Evolutionary conservation across 2,113 vertebrate genomes (phyloP).

Genomic region (Abramis brama): DNA sequence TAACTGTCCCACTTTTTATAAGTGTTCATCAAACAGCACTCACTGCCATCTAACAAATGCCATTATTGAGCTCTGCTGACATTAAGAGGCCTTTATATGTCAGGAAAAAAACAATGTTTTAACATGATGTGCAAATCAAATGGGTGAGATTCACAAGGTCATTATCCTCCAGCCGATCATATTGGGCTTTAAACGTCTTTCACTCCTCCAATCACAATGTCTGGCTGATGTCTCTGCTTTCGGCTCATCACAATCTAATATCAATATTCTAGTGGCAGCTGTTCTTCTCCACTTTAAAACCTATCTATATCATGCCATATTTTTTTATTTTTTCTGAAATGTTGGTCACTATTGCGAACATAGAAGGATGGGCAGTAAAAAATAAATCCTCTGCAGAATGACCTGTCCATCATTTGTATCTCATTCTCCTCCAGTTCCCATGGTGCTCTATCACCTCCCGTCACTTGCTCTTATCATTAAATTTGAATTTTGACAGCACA

Average conservation of each 20-base stretch:
- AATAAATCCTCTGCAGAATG: background rate
- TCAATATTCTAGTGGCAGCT: slow-evolving; percentile 9
- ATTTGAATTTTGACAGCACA: background rate
- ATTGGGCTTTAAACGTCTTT: slow-evolving; percentile 6
- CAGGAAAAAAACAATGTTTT: slow-evolving; percentile 38
- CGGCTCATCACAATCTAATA: background rate
- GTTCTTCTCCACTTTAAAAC: background rate
- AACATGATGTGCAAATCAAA: slow-evolving; percentile 46
- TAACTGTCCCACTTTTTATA: slow-evolving; percentile 2
- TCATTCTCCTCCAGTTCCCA: slow-evolving; percentile 30
- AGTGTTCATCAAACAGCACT: slow-evolving; percentile 49
- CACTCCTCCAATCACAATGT: background rate
- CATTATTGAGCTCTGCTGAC: slow-evolving; percentile 15
- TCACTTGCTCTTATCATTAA: slow-evolving; percentile 26
- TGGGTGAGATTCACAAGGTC: slow-evolving; percentile 20
- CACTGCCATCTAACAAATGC: background rate
- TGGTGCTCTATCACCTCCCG: slow-evolving; percentile 20
- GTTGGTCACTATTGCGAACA: background rate
- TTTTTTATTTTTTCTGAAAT: background rate
- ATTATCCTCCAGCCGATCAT: slow-evolving; percentile 1
- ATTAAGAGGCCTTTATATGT: slow-evolving; percentile 26
- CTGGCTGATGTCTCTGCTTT: background rate
- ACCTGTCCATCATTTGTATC: slow-evolving; percentile 36
- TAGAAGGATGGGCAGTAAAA: background rate
- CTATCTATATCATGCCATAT: background rate